These are phyloP conservation scores for Eucera pruinosa DNA, from an alignment of 2,888 invertebrate species.

Conservation along the genomic window DNA sequence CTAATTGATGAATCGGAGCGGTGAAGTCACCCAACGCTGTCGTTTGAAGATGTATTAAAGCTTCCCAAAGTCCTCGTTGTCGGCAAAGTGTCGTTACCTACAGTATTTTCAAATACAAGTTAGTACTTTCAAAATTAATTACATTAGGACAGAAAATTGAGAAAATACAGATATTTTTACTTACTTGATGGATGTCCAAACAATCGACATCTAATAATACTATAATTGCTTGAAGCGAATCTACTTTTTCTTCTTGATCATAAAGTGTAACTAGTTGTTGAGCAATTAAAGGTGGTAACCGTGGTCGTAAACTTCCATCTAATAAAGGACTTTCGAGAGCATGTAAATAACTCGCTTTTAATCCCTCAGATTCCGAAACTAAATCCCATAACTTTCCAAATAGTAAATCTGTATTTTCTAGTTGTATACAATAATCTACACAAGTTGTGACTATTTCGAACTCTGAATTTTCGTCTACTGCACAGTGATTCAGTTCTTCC, in stretches of 20 bases:
- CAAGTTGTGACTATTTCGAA: slow-evolving; percentile 79
- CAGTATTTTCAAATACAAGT: background rate
- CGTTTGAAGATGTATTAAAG: slow-evolving; percentile 88
- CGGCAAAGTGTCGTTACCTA: slow-evolving; percentile 87
- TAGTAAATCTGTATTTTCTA: slow-evolving; percentile 84
- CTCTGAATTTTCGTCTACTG: slow-evolving; percentile 73
- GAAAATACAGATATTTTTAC: slow-evolving; percentile 11
- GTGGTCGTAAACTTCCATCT: slow-evolving; percentile 85
- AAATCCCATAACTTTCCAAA: slow-evolving; percentile 86
- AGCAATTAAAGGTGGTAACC: slow-evolving; percentile 87
- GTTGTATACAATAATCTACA: slow-evolving; percentile 82
- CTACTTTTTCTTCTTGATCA: slow-evolving; percentile 87
- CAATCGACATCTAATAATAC: slow-evolving; percentile 87
- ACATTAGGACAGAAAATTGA: slow-evolving; percentile 38
- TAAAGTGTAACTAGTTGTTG: slow-evolving; percentile 89
- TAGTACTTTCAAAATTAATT: background rate
- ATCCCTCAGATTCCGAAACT: slow-evolving; percentile 86
- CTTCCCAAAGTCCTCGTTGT: slow-evolving; percentile 88
- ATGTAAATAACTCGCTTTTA: slow-evolving; percentile 88
- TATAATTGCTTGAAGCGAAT: slow-evolving; percentile 89
- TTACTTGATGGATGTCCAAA: slow-evolving; percentile 88
- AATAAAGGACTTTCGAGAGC: slow-evolving; percentile 88
- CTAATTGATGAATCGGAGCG: slow-evolving; percentile 89
- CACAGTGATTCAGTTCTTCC: slow-evolving; percentile 79
- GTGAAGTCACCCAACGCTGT: slow-evolving; percentile 88